Percentiles rank a stretch among this genome's conserved stretches.
phyloP scores from a whole-genome alignment of 2,888 invertebrate genomes.

The Sminthurinus aureus region DNA sequence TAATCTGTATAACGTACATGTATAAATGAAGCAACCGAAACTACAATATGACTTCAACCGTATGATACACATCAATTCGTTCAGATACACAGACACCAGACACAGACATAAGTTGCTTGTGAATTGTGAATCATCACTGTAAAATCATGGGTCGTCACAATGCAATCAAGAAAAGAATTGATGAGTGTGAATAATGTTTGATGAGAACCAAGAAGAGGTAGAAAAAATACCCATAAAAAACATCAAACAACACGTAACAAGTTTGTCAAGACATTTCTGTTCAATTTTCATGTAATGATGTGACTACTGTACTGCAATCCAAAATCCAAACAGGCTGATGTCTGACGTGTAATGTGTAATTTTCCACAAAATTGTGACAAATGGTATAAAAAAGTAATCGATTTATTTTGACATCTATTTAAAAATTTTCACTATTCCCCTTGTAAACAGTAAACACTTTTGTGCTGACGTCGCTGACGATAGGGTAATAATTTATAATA shows the following conservation, averaged over 20 bases:
- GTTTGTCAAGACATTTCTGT: background rate
- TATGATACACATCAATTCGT: too few species aligned
- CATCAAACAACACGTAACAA: background rate
- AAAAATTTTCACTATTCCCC: background rate
- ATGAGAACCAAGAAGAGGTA: background rate
- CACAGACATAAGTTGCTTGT: background rate
- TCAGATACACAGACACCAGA: too few species aligned
- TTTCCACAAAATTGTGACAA: background rate
- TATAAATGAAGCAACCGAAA: too few species aligned
- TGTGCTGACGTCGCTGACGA: background rate
- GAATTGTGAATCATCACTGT: background rate
- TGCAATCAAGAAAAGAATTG: constrained; percentile 36
- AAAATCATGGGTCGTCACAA: constrained; percentile 7
- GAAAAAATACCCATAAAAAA: background rate
- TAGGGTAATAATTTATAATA: background rate
- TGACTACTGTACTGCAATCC: background rate
- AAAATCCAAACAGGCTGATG: background rate
- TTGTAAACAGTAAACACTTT: background rate
- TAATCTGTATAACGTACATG: too few species aligned
- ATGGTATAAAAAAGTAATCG: background rate
- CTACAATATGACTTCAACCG: too few species aligned
- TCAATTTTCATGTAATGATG: background rate
- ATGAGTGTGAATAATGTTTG: constrained; percentile 34
- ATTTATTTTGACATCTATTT: background rate
- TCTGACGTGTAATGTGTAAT: background rate